These are phyloP conservation scores for Petrocephalus zakoni DNA, from an alignment of 2,113 vertebrate genomes.

Conservation along the genomic window DNA sequence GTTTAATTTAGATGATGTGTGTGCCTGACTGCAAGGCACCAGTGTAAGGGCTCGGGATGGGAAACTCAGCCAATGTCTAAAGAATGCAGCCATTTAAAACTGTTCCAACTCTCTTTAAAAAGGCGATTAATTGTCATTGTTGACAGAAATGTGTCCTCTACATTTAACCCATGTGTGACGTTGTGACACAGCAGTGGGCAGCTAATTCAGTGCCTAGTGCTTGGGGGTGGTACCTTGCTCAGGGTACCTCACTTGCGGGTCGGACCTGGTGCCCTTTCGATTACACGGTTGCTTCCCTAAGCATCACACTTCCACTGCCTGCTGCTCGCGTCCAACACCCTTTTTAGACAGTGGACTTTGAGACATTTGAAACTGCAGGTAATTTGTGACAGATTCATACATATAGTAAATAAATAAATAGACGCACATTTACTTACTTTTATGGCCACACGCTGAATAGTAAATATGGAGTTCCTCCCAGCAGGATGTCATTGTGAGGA, in stretches of 20 bases:
- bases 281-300: too few relatives aligned
- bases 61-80: not conserved
- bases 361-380: not conserved
- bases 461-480: not conserved
- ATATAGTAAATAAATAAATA: not conserved
- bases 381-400: not conserved
- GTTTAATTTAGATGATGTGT: conserved; percentile 11
- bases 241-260: too few relatives aligned
- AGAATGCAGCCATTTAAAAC: not conserved
- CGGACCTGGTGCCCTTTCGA: too few relatives aligned
- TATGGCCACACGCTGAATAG: not conserved
- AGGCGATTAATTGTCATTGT: too few relatives aligned
- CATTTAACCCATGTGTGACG: too few relatives aligned
- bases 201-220: too few relatives aligned
- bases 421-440: not conserved
- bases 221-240: too few relatives aligned
- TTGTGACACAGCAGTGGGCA: too few relatives aligned
- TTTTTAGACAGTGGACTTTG: not conserved
- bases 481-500: not conserved
- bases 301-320: too few relatives aligned
- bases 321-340: not conserved
- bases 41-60: not conserved
- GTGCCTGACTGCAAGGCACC: not conserved
- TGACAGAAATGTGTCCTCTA: too few relatives aligned
- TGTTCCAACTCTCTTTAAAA: not conserved